A percentile compares a stretch with the other conserved stretches of the same genome.
Conservation (phyloP, 2,113 vertebrate genomes). For the Psittacara wagleri region DNA sequence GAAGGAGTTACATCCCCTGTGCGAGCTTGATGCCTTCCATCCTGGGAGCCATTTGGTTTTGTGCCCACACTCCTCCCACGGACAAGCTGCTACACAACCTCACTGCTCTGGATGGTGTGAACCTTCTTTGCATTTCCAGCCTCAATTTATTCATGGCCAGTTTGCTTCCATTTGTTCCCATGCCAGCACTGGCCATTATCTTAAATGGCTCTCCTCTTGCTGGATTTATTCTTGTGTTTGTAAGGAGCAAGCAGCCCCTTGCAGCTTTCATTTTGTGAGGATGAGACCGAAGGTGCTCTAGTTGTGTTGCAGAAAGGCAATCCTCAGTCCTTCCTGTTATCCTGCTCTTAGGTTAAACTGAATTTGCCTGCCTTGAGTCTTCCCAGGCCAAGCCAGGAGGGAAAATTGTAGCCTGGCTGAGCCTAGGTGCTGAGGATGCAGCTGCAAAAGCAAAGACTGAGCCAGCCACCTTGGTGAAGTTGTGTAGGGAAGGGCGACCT, state of each 20-base stretch:
- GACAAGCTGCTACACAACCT: conserved; percentile 37
- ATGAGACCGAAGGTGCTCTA: not conserved
- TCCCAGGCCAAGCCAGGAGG: not conserved
- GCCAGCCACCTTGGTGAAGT: rapidly evolving
- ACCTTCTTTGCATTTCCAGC: conserved; percentile 7
- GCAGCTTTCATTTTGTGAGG: not conserved
- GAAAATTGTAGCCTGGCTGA: not conserved
- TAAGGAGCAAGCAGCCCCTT: not conserved
- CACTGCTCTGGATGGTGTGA: not conserved
- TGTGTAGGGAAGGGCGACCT: not conserved
- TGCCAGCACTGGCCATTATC: conserved; percentile 3
- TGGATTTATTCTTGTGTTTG: not conserved
- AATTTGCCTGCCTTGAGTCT: not conserved
- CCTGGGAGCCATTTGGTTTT: not conserved
- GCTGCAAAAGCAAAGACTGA: not conserved
- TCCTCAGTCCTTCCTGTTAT: not conserved
- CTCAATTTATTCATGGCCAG: conserved; percentile 4
- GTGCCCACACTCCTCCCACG: not conserved
- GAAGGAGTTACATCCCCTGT: not conserved
- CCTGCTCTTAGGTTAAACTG: not conserved
- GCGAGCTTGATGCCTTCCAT: not conserved
- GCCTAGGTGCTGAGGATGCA: not conserved
- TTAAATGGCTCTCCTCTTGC: not conserved
- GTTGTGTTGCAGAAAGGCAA: not conserved
- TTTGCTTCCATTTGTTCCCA: not conserved